Evolutionary conservation across 2,888 invertebrate species (phyloP).

Genomic region (Torymus aiolomorphi): DNA sequence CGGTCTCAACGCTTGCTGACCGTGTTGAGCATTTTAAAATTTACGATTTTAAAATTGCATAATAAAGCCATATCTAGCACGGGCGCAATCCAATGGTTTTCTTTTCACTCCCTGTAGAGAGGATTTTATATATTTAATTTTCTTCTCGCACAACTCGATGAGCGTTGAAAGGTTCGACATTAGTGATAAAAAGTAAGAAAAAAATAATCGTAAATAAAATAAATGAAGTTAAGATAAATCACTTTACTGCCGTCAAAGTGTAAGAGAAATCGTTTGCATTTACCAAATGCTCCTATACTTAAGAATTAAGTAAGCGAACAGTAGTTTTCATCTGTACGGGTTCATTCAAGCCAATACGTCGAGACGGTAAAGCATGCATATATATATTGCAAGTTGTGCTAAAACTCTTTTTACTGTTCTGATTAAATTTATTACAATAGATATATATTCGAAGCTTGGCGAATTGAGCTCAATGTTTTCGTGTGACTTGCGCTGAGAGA

Average conservation of each 20-base stretch:
- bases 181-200: neutral
- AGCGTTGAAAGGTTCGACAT: constrained; percentile 13
- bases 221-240: neutral
- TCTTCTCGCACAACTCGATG: neutral
- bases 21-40: constrained; percentile 3
- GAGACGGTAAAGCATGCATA: neutral
- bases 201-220: neutral
- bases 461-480: constrained; percentile 27
- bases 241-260: constrained; percentile 15
- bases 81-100: constrained; percentile 17
- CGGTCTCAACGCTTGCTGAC: neutral
- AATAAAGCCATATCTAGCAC: constrained; percentile 35
- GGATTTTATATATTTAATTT: constrained; percentile 29
- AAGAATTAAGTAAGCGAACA: constrained; percentile 3
- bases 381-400: neutral
- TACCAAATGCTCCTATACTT: constrained; percentile 6
- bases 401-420: neutral
- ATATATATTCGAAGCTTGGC: constrained; percentile 9
- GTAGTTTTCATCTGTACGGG: neutral
- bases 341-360: constrained; percentile 4
- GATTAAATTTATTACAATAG: constrained; percentile 8
- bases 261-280: constrained; percentile 25
- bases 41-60: constrained; percentile 35
- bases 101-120: constrained; percentile 19
- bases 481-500: neutral